Evolutionary conservation across 2,113 vertebrate species (phyloP), one percentile per base, ranked within the genome.

Genomic region (Cavia aperea): DNA sequence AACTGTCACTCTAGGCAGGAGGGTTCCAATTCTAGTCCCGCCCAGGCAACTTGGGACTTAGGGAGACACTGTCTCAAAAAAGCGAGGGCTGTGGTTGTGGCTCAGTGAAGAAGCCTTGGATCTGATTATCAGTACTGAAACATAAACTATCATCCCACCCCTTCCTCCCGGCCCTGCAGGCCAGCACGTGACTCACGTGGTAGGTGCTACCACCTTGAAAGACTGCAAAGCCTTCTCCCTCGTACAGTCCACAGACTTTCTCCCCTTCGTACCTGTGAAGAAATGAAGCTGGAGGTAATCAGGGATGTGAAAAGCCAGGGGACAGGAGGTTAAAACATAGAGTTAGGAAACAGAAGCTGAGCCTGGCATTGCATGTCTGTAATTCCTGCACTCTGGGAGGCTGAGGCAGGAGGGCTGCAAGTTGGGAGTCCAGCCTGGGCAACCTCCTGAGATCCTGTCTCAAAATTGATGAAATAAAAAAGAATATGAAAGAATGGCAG

Each of bases 191-290:
- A 96, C 97, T 97, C 89, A 99, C 99, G 92, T 97, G 97, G 84
- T 99, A 99, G 3, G 96, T 87, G 75, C 98, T 97, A 7, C 98
- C 98, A 93, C 98, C 98, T 93, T 98, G 97, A 96, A 99, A 99
- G 96, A 86, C 94, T 0, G 98, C 98, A 16, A 97, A 96, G 72
- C 98, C 99, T 97, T 98, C 96, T 14, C 98, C 99, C 49, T 99
- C 98, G 88, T 97, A 98, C 43, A 98, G 92, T 0, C 97, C 98
- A 10, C 49, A 94, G 65, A 96, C 93, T 33, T 95, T 98, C 79
- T 97, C 98, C 29, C 99, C 99, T 95, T 99, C 98, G 49, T 98
- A 98, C 43, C 99, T 99, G 96, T 75, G 92, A 94, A 68, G 86
- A 95, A 94, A 96, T 51, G 43, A 93, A 95, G 93, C 10, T 75